Conservation (phyloP, 2,888 invertebrate genomes). For the Eulithis testata region DNA sequence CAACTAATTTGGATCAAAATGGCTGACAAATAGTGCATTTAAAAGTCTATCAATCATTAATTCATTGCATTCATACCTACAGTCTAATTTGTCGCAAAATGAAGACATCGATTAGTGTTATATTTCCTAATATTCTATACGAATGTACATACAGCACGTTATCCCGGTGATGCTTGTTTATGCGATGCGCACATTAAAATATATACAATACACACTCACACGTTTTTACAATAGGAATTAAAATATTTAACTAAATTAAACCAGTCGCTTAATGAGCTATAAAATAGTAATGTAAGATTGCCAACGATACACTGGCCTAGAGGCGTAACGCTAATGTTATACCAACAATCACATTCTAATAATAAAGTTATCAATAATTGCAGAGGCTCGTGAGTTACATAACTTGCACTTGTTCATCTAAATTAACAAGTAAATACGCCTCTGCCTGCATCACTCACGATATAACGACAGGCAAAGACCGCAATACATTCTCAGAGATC, state of each 20-base stretch:
- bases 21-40: conserved; percentile 79
- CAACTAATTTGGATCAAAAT: conserved; percentile 80
- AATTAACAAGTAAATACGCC: conserved; percentile 70
- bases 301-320: conserved; percentile 82
- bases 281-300: conserved; percentile 76
- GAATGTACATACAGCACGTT: conserved; percentile 68
- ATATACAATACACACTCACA: conserved; percentile 82
- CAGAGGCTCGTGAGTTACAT: conserved; percentile 70
- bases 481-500: conserved; percentile 74
- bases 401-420: conserved; percentile 68
- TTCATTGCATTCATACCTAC: conserved; percentile 67
- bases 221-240: conserved; percentile 82
- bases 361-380: conserved; percentile 61
- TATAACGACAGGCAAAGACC: conserved; percentile 51
- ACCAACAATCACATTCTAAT: conserved; percentile 65
- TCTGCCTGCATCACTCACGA: conserved; percentile 47
- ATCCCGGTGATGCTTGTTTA: conserved; percentile 62
- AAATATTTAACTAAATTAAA: conserved; percentile 77
- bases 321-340: conserved; percentile 56
- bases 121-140: conserved; percentile 38
- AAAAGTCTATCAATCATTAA: conserved; percentile 65
- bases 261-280: conserved; percentile 83
- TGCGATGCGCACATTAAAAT: conserved; percentile 70
- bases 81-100: conserved; percentile 70
- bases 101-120: conserved; percentile 62